Evolutionary conservation across 1,140 invertebrate genomes (phyloP), one percentile per base, ranked within the genome.

Genomic region (Anagrus nilaparvatae): DNA sequence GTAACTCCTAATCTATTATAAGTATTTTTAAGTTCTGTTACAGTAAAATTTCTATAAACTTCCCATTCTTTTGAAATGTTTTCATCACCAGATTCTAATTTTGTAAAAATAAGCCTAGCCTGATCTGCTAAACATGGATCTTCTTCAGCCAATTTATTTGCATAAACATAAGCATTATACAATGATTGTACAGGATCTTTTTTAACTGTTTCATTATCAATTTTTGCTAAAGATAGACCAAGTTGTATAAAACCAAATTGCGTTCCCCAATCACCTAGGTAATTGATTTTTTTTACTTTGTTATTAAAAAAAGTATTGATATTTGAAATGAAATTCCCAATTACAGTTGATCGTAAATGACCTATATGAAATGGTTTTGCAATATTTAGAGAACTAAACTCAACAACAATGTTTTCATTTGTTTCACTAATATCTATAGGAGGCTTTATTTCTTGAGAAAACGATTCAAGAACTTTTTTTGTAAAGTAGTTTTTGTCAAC

Each of bases 361-460:
- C 96, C 96, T 33, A 90, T 78, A 69, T 99, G 96, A 69, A 99
- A 97, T 12, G 93, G 93, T 69, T 99, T 99, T 1, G 96, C 96
- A 56, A 99, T 93, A 62, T 99, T 99, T 35, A 94, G 95, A 4
- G 95, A 87, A 61, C 84, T 96, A 58, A 75, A 92, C 60, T 88
- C 85, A 13, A 89, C 72, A 16, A 87, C 69, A 29, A 87, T 58
- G 52, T 75, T 79, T 46, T 72, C 69, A 20, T 40, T 44, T 12
- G 34, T 41, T 29, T 40, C 18, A 47, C 23, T 32, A 10, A 43
- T 3, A 35, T 49, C 45, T n/a, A n/a, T 18, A 9, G 59, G 54
- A 18, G 55, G 43, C 8, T 17, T 27, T 12, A 61, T 25, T 36
- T 40, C 23, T 33, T 24, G 9, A 30, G 9, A 29, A 60, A 62